phyloP scores from a whole-genome alignment of 2,888 invertebrate genomes.

The Micropterix aruncella region DNA sequence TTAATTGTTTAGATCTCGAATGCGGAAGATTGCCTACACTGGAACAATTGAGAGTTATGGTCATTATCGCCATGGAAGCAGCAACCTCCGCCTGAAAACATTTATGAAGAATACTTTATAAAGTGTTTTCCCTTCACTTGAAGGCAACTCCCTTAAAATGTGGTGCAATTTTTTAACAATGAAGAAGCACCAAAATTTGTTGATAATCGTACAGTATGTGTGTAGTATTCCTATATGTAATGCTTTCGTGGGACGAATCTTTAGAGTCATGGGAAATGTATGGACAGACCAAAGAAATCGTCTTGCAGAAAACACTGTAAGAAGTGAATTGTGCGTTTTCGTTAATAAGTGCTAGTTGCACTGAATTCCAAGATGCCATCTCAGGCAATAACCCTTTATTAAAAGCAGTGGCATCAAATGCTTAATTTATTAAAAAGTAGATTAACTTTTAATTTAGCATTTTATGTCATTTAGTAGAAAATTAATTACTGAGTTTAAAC shows the following conservation, averaged over 20 bases:
- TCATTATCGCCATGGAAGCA: constrained; percentile 5
- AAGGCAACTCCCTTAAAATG: constrained; percentile 3
- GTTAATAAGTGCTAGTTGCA: constrained; percentile 3
- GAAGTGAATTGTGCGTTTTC: constrained; percentile 2
- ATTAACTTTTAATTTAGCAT: no score
- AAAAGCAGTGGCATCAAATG: no score
- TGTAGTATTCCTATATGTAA: no score
- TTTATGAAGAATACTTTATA: constrained; percentile 3
- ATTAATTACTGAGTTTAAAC: no score
- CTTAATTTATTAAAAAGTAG: no score
- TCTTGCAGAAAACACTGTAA: constrained; percentile 3
- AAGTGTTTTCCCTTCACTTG: no score
- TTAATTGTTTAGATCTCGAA: no score
- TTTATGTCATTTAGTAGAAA: no score
- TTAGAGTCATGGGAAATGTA: constrained; percentile 5
- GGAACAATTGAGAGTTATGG: no score
- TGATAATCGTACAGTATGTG: constrained; percentile 4
- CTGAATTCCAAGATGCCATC: constrained; percentile 3
- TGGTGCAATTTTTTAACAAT: not conserved
- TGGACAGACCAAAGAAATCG: constrained; percentile 6
- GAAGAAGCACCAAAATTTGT: constrained; percentile 4
- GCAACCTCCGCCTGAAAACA: constrained; percentile 2
- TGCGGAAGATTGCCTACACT: no score
- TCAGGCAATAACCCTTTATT: no score
- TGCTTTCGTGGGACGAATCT: constrained; percentile 5